These are phyloP conservation scores for Peromyscus nudipes DNA, from an alignment of 2,797 vertebrate species.

Conservation along the genomic window DNA sequence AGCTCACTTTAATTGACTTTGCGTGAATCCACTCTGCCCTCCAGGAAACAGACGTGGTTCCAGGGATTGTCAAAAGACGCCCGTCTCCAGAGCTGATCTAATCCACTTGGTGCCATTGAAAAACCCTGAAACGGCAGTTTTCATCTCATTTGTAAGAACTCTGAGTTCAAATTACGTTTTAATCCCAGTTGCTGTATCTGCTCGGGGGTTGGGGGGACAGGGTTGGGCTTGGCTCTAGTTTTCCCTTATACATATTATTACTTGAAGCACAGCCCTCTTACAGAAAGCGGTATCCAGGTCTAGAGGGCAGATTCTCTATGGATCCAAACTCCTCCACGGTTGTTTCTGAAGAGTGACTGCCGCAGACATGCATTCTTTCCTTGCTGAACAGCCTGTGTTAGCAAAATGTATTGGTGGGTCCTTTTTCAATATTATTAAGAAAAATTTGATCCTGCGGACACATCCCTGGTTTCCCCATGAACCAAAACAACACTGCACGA, in stretches of 20 bases:
- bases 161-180: constrained; percentile 65
- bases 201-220: not conserved
- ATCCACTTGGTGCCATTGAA: constrained; percentile 77
- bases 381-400: not conserved
- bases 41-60: constrained; percentile 76
- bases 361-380: not conserved
- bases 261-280: constrained; percentile 28
- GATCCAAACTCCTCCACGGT: not conserved
- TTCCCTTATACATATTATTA: constrained; percentile 67
- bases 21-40: constrained; percentile 68
- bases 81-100: constrained; percentile 78
- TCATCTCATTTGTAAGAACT: constrained; percentile 71
- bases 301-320: not conserved
- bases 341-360: constrained; percentile 1
- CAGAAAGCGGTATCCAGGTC: not conserved
- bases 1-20: constrained; percentile 79
- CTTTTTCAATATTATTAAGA: constrained; percentile 16
- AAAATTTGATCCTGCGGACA: not conserved
- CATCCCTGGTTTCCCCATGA: not conserved
- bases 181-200: constrained; percentile 75
- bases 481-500: not conserved
- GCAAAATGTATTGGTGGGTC: not conserved
- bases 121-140: constrained; percentile 80
- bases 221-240: constrained; percentile 48
- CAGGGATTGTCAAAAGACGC: constrained; percentile 79